Conservation (phyloP, 2,888 invertebrate genomes). For the Dione vanillae region DNA sequence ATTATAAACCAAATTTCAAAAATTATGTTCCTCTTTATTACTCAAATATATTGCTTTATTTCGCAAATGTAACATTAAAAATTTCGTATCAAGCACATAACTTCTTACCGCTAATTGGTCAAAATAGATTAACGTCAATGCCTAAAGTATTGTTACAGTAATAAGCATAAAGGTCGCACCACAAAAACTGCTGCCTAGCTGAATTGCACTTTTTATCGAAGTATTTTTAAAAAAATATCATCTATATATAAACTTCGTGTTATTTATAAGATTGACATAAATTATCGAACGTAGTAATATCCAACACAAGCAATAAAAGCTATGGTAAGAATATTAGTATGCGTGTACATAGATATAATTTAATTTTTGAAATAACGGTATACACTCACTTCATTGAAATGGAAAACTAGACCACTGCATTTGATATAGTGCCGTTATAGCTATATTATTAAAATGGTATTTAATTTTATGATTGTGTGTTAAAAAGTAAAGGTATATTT, state of each 20-base stretch:
- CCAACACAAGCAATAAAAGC: neutral
- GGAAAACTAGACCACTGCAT: constrained; percentile 21
- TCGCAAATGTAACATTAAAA: neutral
- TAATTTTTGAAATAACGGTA: neutral
- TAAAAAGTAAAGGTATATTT: constrained; percentile 29
- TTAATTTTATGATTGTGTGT: constrained; percentile 25
- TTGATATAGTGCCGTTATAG: constrained; percentile 23
- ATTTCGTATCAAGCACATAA: constrained; percentile 15
- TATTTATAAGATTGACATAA: neutral
- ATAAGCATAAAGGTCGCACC: constrained; percentile 17
- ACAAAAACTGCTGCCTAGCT: constrained; percentile 6
- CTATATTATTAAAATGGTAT: constrained; percentile 26
- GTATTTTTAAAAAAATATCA: neutral
- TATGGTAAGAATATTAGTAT: neutral
- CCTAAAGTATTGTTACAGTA: constrained; percentile 14
- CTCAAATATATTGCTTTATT: neutral
- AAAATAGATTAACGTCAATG: constrained; percentile 23
- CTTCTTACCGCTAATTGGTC: constrained; percentile 16
- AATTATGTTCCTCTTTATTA: neutral
- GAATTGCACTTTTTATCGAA: constrained; percentile 16
- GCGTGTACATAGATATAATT: neutral
- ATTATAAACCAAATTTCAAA: neutral
- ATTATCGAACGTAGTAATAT: neutral
- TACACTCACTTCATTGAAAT: constrained; percentile 19
- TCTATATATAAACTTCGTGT: neutral